Evolutionary conservation across 1,140 invertebrate genomes (phyloP), one percentile per base, ranked within the genome.

Genomic region (Hyposmocoma kahamanoa): DNA sequence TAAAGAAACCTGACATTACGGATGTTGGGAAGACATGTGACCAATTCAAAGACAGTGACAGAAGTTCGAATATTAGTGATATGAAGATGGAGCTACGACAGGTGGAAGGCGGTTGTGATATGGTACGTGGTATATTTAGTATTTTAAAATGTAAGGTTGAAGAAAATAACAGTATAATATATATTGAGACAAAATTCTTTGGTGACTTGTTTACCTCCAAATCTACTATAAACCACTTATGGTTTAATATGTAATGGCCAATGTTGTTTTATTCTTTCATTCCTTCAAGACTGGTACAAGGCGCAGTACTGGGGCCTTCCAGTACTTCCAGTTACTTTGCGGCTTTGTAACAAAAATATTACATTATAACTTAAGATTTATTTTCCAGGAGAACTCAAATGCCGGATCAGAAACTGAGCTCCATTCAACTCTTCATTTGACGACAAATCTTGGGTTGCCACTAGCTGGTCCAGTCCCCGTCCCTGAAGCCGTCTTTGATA

Each of bases 1-100:
- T 67, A 0, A 82, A 82, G 54, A 82, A 82, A 50, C 76, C 81
- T 6, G 77, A 84, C 22, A 64, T 84, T 8, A 73, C 78, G 1
- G 65, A 77, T 20, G 36, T 81, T 42, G 63, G 67, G 1, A 80
- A 82, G 53, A 68, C 50, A 19, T 71, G 64, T 26, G 72, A 78
- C 20, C 66, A 62, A 21, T 82, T 62, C 26, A 84, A 80, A 36
- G 78, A 84, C 38, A 75, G 70, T 36, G 80, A 84, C 47, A 59
- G 74, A 22, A 72, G 59, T 45, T 80, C 76, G 0, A 77, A 80
- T 45, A 80, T 84, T 2, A 84, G 80, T 43, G 78, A 84, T 50
- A 51, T 84, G 47, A 84, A 84, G 39, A 49, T 84, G 32, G 78
- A 84, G 46, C 39, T 84, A 32, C 49, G 80, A 3, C 76, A 84